Percentiles rank a stretch among this genome's conserved stretches.
Conservation (phyloP, 2,888 invertebrate species). For the Cotesia congregata region DNA sequence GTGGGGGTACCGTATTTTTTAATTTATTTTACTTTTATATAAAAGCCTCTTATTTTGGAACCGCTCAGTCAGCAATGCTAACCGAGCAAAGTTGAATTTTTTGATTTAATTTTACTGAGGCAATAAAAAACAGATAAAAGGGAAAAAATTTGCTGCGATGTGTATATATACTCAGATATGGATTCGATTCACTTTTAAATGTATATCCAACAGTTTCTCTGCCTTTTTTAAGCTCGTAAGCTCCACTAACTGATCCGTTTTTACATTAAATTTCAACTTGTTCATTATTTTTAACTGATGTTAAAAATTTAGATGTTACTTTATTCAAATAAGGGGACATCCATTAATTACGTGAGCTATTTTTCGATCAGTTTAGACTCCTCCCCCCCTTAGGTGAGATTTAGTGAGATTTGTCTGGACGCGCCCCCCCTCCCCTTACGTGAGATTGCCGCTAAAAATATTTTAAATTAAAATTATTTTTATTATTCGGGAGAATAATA, state of each 20-base stretch:
- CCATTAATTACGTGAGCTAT: too few species aligned
- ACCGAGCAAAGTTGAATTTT: not conserved
- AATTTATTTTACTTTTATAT: not conserved
- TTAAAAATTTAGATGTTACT: too few species aligned
- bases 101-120: not conserved
- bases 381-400: too few species aligned
- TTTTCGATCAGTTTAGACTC: too few species aligned
- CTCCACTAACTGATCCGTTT: constrained; percentile 10
- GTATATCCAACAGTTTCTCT: constrained; percentile 7
- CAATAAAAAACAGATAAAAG: not conserved
- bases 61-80: not conserved
- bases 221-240: constrained; percentile 15
- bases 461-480: too few species aligned
- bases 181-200: constrained; percentile 22
- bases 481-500: too few species aligned
- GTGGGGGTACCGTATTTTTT: not conserved
- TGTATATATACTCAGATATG: constrained; percentile 2
- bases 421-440: too few species aligned
- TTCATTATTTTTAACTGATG: too few species aligned
- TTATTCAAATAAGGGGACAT: too few species aligned
- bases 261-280: not conserved
- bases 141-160: not conserved
- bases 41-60: not conserved
- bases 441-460: too few species aligned
- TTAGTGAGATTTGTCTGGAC: too few species aligned